These are phyloP conservation scores for Onychorhynchus coronatus DNA, from an alignment of 2,113 vertebrate genomes.

Conservation along the genomic window DNA sequence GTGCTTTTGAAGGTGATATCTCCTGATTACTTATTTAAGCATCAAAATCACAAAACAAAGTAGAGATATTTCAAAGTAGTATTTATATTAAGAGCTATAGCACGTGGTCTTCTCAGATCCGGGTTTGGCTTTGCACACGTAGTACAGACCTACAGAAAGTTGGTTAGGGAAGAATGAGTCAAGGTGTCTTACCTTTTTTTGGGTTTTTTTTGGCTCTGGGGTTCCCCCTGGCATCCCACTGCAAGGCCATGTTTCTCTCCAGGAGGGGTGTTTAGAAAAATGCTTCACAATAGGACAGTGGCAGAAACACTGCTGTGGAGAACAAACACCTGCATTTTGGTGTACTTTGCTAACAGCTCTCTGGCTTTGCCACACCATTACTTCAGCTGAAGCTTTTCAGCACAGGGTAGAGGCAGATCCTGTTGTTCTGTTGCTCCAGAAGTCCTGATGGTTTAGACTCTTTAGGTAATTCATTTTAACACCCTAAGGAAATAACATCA, in stretches of 20 bases:
- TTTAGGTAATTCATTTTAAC: background rate
- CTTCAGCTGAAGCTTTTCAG: background rate
- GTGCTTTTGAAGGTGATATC: background rate
- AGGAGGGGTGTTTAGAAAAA: background rate
- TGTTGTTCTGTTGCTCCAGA: background rate
- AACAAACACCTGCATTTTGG: background rate
- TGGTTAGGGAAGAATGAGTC: background rate
- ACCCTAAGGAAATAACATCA: background rate
- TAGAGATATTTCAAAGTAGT: background rate
- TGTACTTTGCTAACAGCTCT: background rate
- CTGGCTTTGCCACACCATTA: background rate
- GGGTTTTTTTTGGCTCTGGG: background rate
- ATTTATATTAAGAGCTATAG: background rate
- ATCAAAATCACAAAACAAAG: background rate
- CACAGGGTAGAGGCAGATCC: fast-evolving
- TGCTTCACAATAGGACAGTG: background rate
- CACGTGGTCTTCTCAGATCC: fast-evolving
- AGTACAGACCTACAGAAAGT: background rate
- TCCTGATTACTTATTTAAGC: background rate
- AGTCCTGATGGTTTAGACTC: background rate
- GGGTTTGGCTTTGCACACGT: background rate
- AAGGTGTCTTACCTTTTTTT: background rate
- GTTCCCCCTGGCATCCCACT: background rate
- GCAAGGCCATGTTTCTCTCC: background rate
- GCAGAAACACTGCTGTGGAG: background rate